Evolutionary conservation across 2,888 invertebrate species (phyloP).

Genomic region (Cecidostiba fungosa): DNA sequence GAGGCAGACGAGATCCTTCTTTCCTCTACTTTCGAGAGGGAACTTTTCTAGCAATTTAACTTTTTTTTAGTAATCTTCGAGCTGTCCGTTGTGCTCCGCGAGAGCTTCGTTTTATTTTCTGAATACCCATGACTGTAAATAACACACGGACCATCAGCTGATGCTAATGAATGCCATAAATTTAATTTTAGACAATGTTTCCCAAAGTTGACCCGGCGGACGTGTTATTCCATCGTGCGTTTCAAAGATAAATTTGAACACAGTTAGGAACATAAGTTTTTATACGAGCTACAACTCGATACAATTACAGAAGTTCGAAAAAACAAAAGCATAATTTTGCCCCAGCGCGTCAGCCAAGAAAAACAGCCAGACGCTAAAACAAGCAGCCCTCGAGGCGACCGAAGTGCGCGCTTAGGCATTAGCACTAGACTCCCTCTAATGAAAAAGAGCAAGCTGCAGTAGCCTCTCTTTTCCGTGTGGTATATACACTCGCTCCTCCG

Average conservation of each 20-base stretch:
- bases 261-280: no score
- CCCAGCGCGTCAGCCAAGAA: not conserved
- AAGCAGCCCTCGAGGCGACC: not conserved
- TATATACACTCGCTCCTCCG: not conserved
- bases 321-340: not conserved
- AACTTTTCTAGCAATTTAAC: slow-evolving; percentile 56
- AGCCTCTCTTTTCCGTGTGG: not conserved
- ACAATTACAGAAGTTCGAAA: not conserved
- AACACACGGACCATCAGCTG: not conserved
- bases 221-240: not conserved
- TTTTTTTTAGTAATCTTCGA: slow-evolving; percentile 35
- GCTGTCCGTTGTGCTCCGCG: not conserved
- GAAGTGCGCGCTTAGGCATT: not conserved
- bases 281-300: not conserved
- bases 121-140: not conserved
- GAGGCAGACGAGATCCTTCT: slow-evolving; percentile 31
- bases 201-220: not conserved
- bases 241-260: no score
- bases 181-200: not conserved
- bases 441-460: not conserved
- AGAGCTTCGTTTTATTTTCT: not conserved
- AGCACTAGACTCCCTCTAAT: not conserved
- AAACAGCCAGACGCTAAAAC: not conserved
- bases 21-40: slow-evolving; percentile 6
- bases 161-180: not conserved